phyloP scores from a whole-genome alignment of 30 jellyfish, hydroid and myxozoan species.

The Clytia hemisphaerica region DNA sequence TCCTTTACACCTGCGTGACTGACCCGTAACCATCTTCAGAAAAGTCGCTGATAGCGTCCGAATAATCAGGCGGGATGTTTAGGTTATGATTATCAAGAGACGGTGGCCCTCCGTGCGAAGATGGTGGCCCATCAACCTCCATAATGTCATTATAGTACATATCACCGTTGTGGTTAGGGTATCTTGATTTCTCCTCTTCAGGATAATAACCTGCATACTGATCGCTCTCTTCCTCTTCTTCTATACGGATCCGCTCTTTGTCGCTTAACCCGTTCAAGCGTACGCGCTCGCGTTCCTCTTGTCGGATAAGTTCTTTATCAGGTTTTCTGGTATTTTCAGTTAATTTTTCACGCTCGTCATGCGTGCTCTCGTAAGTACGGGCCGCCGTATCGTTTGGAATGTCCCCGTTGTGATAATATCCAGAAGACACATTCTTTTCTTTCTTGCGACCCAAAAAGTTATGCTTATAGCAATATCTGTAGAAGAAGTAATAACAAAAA shows the following conservation, averaged over 20 bases:
- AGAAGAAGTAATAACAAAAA: slow-evolving; percentile 6
- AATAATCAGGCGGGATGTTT: slow-evolving; percentile 2
- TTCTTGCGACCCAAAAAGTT: background rate
- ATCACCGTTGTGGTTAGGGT: background rate
- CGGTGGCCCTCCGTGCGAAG: background rate
- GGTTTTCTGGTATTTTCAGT: background rate
- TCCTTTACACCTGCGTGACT: slow-evolving; percentile 20
- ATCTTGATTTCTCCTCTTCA: slow-evolving; percentile 15
- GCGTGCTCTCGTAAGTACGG: no score
- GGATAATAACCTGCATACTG: background rate
- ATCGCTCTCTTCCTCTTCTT: background rate
- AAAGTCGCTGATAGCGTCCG: background rate
- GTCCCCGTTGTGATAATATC: background rate
- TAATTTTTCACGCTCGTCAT: background rate
- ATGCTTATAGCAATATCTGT: slow-evolving; percentile 14
- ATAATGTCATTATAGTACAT: slow-evolving; percentile 15
- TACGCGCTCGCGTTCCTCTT: no score
- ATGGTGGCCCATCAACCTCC: slow-evolving; percentile 23
- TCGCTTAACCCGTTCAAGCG: no score
- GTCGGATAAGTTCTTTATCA: background rate
- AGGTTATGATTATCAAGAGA: background rate
- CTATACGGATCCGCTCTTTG: background rate
- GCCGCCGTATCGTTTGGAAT: no score
- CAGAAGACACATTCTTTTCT: background rate
- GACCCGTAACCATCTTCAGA: slow-evolving; percentile 22